Evolutionary conservation across 1,140 invertebrate species (phyloP).

Genomic region (Bemisia tabaci): DNA sequence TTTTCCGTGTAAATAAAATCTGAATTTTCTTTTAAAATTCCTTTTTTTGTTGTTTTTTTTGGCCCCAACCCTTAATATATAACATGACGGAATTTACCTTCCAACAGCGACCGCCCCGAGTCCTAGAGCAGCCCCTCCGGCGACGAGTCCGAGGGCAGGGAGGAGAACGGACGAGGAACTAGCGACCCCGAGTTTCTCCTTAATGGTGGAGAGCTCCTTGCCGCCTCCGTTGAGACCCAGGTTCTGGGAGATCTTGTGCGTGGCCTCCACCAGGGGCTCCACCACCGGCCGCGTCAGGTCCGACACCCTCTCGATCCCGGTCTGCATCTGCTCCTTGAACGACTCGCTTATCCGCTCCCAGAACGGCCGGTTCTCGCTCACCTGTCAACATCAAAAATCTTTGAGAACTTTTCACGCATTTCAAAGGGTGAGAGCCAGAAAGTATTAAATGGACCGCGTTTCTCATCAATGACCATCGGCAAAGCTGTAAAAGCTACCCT

Average conservation of each 20-base stretch:
- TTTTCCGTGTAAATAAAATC: too few relatives aligned
- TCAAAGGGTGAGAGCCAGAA: too few relatives aligned
- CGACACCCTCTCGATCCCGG: constrained; percentile 49
- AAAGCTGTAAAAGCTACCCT: too few relatives aligned
- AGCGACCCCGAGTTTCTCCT: constrained; percentile 51
- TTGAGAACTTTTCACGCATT: too few relatives aligned
- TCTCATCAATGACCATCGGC: too few relatives aligned
- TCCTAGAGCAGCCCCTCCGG: constrained; percentile 60
- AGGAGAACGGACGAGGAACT: constrained; percentile 40
- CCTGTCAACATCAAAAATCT: too few relatives aligned
- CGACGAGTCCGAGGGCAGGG: constrained; percentile 57
- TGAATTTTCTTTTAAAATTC: too few relatives aligned
- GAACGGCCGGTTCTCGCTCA: constrained; percentile 45
- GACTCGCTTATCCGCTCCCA: constrained; percentile 56
- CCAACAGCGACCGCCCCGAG: constrained; percentile 63
- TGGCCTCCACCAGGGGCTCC: constrained; percentile 56
- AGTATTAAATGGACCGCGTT: too few relatives aligned
- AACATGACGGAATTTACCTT: too few relatives aligned
- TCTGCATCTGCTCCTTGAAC: constrained; percentile 53
- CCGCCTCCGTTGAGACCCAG: constrained; percentile 42
- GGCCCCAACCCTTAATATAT: too few relatives aligned
- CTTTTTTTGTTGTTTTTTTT: too few relatives aligned
- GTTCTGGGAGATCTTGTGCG: constrained; percentile 60
- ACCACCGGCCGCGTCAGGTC: constrained; percentile 53
- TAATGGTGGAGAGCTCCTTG: constrained; percentile 35